Evolutionary conservation across 2,888 invertebrate species (phyloP).

Genomic region (Chirona hameri): DNA sequence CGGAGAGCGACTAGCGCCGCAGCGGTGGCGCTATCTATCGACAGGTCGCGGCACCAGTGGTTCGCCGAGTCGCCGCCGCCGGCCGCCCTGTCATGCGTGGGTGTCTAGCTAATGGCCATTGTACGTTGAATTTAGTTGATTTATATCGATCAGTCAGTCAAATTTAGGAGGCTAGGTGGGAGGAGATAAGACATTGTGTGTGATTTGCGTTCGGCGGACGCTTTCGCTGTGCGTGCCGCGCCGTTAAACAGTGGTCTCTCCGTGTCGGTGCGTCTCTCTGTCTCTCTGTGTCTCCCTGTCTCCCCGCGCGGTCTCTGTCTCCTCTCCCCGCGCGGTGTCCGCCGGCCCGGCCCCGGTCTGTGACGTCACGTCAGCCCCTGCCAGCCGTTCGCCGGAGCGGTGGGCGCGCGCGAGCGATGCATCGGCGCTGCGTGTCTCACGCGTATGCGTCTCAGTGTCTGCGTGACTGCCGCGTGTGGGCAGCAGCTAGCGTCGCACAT

Average conservation of each 20-base stretch:
- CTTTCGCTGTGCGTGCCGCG: too few relatives aligned
- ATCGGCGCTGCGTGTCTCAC: too few relatives aligned
- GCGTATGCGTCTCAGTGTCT: too few relatives aligned
- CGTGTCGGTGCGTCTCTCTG: neutral
- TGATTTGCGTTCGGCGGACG: too few relatives aligned
- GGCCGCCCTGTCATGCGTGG: neutral
- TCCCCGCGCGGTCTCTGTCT: neutral
- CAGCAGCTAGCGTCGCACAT: too few relatives aligned
- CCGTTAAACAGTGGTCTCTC: too few relatives aligned
- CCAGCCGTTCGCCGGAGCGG: too few relatives aligned
- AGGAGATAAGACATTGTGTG: too few relatives aligned
- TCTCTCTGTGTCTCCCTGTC: neutral
- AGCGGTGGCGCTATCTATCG: neutral
- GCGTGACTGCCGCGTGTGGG: too few relatives aligned
- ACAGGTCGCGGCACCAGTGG: neutral
- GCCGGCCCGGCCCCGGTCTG: neutral
- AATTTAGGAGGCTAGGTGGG: neutral
- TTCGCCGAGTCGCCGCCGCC: neutral
- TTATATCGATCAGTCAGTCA: neutral
- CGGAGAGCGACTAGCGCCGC: neutral
- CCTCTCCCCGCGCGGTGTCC: neutral
- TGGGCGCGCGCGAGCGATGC: too few relatives aligned
- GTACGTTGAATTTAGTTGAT: constrained; percentile 5
- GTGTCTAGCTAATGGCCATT: neutral
- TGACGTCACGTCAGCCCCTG: neutral